Base-by-base conservation (phyloP, 2,113 vertebrate species). In the Tragelaphus imberbis region DNA sequence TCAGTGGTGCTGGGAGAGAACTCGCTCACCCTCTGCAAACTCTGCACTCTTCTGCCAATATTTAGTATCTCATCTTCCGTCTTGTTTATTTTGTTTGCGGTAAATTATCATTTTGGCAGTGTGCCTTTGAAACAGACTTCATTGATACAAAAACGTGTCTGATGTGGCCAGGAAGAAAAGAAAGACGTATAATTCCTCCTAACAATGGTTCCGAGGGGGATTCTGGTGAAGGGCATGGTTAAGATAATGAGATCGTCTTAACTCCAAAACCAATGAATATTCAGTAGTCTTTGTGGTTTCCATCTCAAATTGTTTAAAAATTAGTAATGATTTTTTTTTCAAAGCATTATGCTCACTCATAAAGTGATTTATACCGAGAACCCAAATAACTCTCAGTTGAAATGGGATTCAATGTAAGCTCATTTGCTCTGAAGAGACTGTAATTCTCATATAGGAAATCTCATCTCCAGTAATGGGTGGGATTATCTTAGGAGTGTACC, bases 31-130 rank as follows among this genome's bases (percentile, higher is more conserved):
- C 95, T 98, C 96, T 94, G 90, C 91, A 98, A 98, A 98, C 97
- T 98, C 97, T 95, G 68, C 61, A 93, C 77, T 98, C 97, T 97
- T 96, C 98, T 99, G 98, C 98, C 98, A 98, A 98, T 99, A 98
- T 98, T 98, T 98, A 98, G 98, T 98, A 97, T 98, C 93, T 97
- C 96, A 90, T 99, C 98, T 98, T 98, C 97, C 89, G 98, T 97
- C 97, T 98, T 98, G 97, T 99, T 99, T 98, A 98, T 98, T 99
- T 98, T 98, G 95, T 98, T 98, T 98, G 98, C 97, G 96, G 95
- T 84, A 96, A 98, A 98, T 99, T 99, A 98, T 98, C 97, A 95
- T 98, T 97, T 98, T 99, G 98, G 98, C 98, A 97, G 98, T 89
- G 47, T 98, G 98, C 98, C 98, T 97, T 97, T 90, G 91, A 98